phyloP scores from a whole-genome alignment of 2,888 invertebrate species.

The Synanthedon vespiformis region DNA sequence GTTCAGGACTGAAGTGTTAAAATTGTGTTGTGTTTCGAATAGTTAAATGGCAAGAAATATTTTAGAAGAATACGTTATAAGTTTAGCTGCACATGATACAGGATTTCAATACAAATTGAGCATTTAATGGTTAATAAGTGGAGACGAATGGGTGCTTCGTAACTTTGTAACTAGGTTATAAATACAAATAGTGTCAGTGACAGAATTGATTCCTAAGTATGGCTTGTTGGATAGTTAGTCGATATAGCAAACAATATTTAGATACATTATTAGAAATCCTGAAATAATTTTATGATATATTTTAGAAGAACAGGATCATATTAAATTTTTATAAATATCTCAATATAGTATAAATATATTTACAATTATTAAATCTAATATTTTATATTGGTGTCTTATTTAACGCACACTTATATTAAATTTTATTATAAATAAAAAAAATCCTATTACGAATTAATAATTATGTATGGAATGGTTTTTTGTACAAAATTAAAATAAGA shows the following conservation, averaged over 20 bases:
- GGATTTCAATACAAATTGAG: too few species aligned
- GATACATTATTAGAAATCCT: constrained; percentile 6
- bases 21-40: too few species aligned
- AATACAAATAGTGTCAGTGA: constrained; percentile 6
- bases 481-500: constrained; percentile 65
- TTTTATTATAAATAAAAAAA: constrained; percentile 46
- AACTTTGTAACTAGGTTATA: constrained; percentile 1
- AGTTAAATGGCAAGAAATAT: too few species aligned
- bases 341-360: constrained; percentile 69
- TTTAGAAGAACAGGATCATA: constrained; percentile 67
- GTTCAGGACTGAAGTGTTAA: too few species aligned
- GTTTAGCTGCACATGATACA: too few species aligned
- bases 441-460: constrained; percentile 46
- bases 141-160: too few species aligned
- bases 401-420: constrained; percentile 57
- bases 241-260: constrained; percentile 3
- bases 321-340: constrained; percentile 68
- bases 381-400: constrained; percentile 69
- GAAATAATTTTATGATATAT: constrained; percentile 52
- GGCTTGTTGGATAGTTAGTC: background rate
- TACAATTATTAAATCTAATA: constrained; percentile 59
- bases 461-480: constrained; percentile 67
- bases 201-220: background rate
- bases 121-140: too few species aligned
- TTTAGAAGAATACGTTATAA: too few species aligned